Evolutionary conservation across 1,140 invertebrate genomes (phyloP).

Genomic region (Danaus plexippus): DNA sequence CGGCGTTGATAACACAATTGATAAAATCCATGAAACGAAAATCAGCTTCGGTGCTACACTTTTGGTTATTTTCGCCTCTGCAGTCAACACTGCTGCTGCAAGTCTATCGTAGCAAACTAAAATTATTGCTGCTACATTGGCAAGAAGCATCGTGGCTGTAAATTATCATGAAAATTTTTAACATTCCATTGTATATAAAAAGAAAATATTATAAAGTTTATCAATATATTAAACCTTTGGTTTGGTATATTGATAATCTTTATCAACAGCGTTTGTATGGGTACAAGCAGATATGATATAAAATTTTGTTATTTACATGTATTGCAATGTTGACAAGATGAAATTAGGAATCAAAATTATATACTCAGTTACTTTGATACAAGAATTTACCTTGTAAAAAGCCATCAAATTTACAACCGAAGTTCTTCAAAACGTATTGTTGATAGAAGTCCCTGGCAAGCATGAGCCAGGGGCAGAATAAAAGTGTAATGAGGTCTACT

Average conservation of each 20-base stretch:
- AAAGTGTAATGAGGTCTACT: constrained; percentile 81
- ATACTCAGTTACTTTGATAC: neutral
- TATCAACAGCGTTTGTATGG: no score
- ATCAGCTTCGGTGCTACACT: constrained; percentile 75
- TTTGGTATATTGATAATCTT: no score
- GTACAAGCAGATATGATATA: neutral
- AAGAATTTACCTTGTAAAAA: constrained; percentile 74
- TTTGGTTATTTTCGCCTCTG: constrained; percentile 76
- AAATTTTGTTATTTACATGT: neutral
- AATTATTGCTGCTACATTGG: constrained; percentile 83
- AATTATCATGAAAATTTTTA: neutral
- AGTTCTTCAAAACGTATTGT: constrained; percentile 79
- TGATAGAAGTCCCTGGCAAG: constrained; percentile 81
- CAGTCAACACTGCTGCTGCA: constrained; percentile 82
- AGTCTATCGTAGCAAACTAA: constrained; percentile 87
- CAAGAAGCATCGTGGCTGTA: constrained; percentile 76
- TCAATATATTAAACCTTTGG: no score
- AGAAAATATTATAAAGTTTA: no score
- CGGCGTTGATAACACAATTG: constrained; percentile 74
- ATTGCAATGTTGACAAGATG: neutral
- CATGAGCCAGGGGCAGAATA: constrained; percentile 82
- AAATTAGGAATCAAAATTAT: neutral
- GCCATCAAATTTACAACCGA: constrained; percentile 80
- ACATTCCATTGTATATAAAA: no score
- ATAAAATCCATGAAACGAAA: constrained; percentile 77